These are phyloP conservation scores for Pandemis corylana DNA, from an alignment of 2,888 invertebrate species.

Conservation along the genomic window DNA sequence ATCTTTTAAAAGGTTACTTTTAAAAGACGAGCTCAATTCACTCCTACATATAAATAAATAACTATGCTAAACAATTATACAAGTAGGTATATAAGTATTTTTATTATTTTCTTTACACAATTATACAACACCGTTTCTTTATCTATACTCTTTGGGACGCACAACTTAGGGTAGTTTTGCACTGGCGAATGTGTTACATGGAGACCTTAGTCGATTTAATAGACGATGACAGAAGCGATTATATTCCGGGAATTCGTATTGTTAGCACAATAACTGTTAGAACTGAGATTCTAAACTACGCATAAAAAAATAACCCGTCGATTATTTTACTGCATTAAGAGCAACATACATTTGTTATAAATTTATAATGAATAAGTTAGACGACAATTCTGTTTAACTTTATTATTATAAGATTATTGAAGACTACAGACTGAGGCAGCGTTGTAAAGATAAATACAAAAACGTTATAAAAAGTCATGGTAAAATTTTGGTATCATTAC, in stretches of 20 bases:
- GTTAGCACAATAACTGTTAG: conserved; percentile 45
- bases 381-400: conserved; percentile 11
- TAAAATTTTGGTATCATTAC: conserved; percentile 58
- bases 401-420: conserved; percentile 26
- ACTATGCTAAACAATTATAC: conserved; percentile 81
- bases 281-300: conserved; percentile 43
- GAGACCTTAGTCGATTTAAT: conserved; percentile 28
- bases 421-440: conserved; percentile 31
- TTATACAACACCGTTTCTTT: conserved; percentile 80
- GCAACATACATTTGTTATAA: conserved; percentile 13
- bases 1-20: conserved; percentile 78
- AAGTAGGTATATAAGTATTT: conserved; percentile 76
- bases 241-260: conserved; percentile 46
- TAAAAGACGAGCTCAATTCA: conserved; percentile 77
- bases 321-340: conserved; percentile 15
- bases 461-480: conserved; percentile 76
- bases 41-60: conserved; percentile 77
- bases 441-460: conserved; percentile 55
- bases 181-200: conserved; percentile 47
- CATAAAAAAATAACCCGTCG: conserved; percentile 28
- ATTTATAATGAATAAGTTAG: conserved; percentile 1
- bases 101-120: conserved; percentile 80
- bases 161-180: conserved; percentile 77
- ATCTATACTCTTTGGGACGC: conserved; percentile 82
- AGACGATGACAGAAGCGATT: conserved; percentile 51